Evolutionary conservation across 1,140 invertebrate genomes (phyloP).

Genomic region (Ylistrum balloti): DNA sequence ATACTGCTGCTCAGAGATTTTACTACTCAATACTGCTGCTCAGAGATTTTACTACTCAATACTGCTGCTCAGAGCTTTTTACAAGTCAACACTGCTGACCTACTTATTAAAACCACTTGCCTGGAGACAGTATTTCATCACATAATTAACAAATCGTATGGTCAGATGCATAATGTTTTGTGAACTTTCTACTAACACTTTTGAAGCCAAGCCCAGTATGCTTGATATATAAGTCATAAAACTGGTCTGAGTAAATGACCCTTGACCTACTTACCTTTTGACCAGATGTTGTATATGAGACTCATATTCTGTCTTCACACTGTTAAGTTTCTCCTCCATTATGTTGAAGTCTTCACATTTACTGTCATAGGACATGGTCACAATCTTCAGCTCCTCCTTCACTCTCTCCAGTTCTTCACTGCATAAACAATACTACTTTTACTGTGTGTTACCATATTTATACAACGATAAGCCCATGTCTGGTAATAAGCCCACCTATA

Average conservation of each 20-base stretch:
- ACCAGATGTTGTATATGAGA: constrained; percentile 76
- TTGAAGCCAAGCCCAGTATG: too few relatives aligned
- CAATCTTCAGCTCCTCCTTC: constrained; percentile 73
- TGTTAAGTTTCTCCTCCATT: constrained; percentile 72
- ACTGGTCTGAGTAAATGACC: not conserved
- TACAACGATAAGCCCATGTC: too few relatives aligned
- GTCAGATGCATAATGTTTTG: not conserved
- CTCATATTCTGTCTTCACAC: constrained; percentile 74
- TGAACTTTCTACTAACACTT: too few relatives aligned
- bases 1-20: too few relatives aligned
- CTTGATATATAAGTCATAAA: not conserved
- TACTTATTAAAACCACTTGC: not conserved
- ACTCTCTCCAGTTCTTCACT: constrained; percentile 72
- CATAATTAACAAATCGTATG: not conserved
- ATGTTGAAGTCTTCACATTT: constrained; percentile 79
- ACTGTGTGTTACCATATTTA: not conserved
- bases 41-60: too few relatives aligned
- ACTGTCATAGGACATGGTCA: constrained; percentile 76
- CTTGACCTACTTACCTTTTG: constrained; percentile 65
- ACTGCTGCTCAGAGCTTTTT: too few relatives aligned
- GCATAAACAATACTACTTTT: constrained; percentile 47
- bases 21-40: too few relatives aligned
- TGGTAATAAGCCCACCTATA: too few relatives aligned
- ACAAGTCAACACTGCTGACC: too few relatives aligned
- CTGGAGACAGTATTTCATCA: not conserved